Evolutionary conservation across 2,888 invertebrate species (phyloP), one percentile per base, ranked within the genome.

Genomic region (Antheraea assamensis): DNA sequence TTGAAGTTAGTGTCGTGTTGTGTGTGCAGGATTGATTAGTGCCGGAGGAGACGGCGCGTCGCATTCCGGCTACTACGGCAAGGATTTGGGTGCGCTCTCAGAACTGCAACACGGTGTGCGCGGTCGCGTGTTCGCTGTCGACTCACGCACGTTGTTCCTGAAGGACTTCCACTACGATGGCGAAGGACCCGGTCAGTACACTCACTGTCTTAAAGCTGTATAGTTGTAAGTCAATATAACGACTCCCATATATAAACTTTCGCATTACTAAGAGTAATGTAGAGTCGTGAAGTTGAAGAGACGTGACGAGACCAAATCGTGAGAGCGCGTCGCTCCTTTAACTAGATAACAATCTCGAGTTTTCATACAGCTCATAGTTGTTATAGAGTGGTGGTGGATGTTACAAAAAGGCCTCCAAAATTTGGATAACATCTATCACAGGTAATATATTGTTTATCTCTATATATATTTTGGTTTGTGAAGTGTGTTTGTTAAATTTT

Each of bases 121-220:
- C 78, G 98, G 98, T 17, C 96, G 96, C 84, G 97, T 98, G 73
- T 98, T 96, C 90, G 98, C 98, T 8, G 98, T 98, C 0, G 98
- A 98, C 92, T 96, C 97, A 72, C 95, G 98, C 83, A 98, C 98
- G 72, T 91, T 98, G 75, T 98, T 97, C 93, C 95, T 98, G 82
- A 97, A 97, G 88, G 97, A 97, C 93, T 98, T 98, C 92, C 97
- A 96, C 79, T 98, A 98, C 89, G 98, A 98, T 85, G 98, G 98
- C 75, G 97, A 97, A 90, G 98, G 98, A 71, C 98, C 98, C 88
- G 97, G 98, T 98, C 84, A 89, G 90, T 72, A 30, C 61, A 68
- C 49, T n/a, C 52, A 30, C 8, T 15, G 13, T 42, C 42, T 42
- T 13, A 42, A 42, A 42, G 13, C 42, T 42, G 42, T 42, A 42